Base-by-base conservation (phyloP, 2,888 invertebrate genomes). In the Sylvicola cinctus region DNA sequence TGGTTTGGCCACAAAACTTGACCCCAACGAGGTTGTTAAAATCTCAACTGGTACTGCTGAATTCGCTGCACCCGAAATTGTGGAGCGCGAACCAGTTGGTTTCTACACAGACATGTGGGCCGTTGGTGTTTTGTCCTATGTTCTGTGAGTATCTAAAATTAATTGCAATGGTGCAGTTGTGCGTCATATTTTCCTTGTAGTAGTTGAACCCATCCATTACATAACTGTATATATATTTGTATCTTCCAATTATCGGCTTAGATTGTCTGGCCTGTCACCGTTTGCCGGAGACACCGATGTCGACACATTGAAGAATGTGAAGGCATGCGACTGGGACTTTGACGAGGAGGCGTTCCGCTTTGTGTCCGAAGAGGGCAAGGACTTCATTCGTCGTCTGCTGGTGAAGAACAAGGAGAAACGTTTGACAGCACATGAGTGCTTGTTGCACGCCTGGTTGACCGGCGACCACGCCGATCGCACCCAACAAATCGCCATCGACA, bases 21-120 rank as follows among this genome's bases (percentile, higher is more conserved):
- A 98, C 61, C 98, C 99, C 2, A 93, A 93, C 58, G 93, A 96
- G 54, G 78, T 91, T 16, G 96, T 98, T 3, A 99, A 98, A 65
- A 96, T 98, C 41, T 93, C 93, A 3, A 96, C 96, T 0, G 96
- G 96, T 38, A 99, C 98, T 0, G 96, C 98, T 0, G 98, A 99
- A 61, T 99, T 98, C 60, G 98, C 98, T 2, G 95, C 98, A 29
- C 98, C 98, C 0, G 98, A 99, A 67, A 93, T 99, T 40, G 96
- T 95, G 1, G 93, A 96, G 50, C 70, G 95, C 12, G 95, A 98
- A 56, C 90, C 96, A 0, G 96, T 99, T 40, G 98, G 98, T 36
- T 99, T 98, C 67, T 98, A 96, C 63, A 99, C 98, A 0, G 98
- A 99, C 55, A 99, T 99, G 98, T 99, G 98, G 98, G 95, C 96